Conservation (phyloP, 2,797 vertebrate genomes). For the Delichon dasypus region DNA sequence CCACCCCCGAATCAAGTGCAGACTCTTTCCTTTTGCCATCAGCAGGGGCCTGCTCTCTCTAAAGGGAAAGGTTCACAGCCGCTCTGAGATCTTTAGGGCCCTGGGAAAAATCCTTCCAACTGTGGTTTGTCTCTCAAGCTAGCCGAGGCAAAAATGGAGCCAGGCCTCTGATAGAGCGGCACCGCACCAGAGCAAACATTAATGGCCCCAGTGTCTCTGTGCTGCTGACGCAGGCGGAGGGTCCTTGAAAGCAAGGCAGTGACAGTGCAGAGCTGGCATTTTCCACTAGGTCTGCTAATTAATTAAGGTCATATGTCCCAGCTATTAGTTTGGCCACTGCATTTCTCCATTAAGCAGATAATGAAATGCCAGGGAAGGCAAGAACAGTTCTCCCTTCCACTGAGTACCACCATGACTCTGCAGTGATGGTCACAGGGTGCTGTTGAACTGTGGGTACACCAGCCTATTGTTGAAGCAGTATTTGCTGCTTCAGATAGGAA, state of each 20-base stretch:
- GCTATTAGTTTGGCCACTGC: conserved; percentile 10
- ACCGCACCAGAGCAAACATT: too few relatives aligned
- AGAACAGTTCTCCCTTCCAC: not conserved
- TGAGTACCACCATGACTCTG: rapidly evolving
- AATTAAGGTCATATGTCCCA: conserved; percentile 32
- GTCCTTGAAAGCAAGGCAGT: conserved; percentile 44
- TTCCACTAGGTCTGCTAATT: conserved; percentile 46
- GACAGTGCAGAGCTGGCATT: conserved; percentile 53
- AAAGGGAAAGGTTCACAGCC: too few relatives aligned
- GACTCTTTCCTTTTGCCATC: too few relatives aligned
- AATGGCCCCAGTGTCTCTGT: not conserved
- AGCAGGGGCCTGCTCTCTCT: too few relatives aligned
- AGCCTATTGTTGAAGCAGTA: not conserved
- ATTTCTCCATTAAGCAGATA: not conserved
- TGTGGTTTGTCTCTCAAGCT: too few relatives aligned
- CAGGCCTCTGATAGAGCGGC: too few relatives aligned
- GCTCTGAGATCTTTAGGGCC: too few relatives aligned
- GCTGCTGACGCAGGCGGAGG: conserved; percentile 41
- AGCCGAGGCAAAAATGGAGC: too few relatives aligned
- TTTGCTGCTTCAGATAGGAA: not conserved
- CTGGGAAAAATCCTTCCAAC: too few relatives aligned
- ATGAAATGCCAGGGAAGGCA: not conserved
- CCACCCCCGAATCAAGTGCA: too few relatives aligned
- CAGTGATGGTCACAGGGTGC: not conserved
- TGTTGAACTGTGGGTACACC: rapidly evolving